Evolutionary conservation across 1,140 invertebrate genomes (phyloP), one percentile per base, ranked within the genome.

Genomic region (Mizuhopecten yessoensis): DNA sequence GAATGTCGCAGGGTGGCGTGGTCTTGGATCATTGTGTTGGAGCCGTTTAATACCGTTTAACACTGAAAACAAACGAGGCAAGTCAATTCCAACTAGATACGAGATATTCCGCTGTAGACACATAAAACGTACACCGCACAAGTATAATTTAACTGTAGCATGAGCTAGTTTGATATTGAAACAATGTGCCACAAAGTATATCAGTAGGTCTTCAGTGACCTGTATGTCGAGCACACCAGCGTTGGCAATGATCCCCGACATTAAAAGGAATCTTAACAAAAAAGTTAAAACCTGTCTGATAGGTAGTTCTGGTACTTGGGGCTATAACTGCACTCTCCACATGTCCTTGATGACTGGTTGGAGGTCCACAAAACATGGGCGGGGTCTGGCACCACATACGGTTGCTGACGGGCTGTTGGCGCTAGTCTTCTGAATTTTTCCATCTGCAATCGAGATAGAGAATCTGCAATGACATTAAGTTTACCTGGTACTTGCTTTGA

Each of bases 91-190:
- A 13, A 42, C 11, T 87, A 23, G 86, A 34, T 86, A 23, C 0
- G n/a, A 39, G n/a, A n/a, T n/a, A n/a, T n/a, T n/a, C n/a, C n/a
- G n/a, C n/a, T n/a, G n/a, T n/a, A n/a, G n/a, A n/a, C 36, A 90
- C 1, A 45, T 17, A 36, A 39, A 88, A 39, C 39, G 42, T n/a
- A 86, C 86, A 13, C 90, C 90, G 88, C 90, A 91, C 34, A 91
- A 33, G 34, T 91, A 88, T 29, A 89, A 42, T 45, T 89, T 91
- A 45, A 91, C 88, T 33, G 90, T 91, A n/a, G 49, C 17, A 42
- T 91, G 29, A 29, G 34, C 23, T 7, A 88, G 15, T 7, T 89
- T 86, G n/a, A 20, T 34, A 34, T 9, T 20, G 49, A 49, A 34
- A 29, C 90, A 86, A 33, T 89, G 17, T 5, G 87, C 86, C 11